Evolutionary conservation across 2,797 vertebrate genomes (phyloP).

Genomic region (Sebastes reedi): DNA sequence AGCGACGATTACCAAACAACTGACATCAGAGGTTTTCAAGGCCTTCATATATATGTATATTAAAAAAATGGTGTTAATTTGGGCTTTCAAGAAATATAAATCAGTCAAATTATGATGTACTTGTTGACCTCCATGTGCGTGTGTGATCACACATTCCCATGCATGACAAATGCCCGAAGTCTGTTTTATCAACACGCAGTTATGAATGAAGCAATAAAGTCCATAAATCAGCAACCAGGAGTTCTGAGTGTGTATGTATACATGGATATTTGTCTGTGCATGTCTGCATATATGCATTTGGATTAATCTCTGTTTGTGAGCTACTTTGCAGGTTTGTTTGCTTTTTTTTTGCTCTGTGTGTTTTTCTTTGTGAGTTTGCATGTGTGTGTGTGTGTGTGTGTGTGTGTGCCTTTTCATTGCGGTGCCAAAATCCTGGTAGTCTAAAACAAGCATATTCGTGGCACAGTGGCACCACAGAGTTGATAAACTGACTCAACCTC

Average conservation of each 20-base stretch:
- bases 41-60: no score
- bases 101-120: no score
- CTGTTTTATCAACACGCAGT: background rate
- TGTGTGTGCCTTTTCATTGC: conserved; percentile 20
- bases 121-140: background rate
- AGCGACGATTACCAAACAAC: no score
- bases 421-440: conserved; percentile 9
- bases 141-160: background rate
- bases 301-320: background rate
- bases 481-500: conserved; percentile 17
- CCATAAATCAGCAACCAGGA: background rate
- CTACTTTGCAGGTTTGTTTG: background rate
- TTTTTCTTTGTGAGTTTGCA: background rate
- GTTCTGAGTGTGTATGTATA: background rate
- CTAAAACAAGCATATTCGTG: conserved; percentile 24
- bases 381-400: background rate
- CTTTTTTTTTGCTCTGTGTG: background rate
- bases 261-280: background rate
- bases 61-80: no score
- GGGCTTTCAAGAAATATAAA: no score
- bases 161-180: background rate
- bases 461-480: conserved; percentile 19
- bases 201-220: background rate
- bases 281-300: background rate
- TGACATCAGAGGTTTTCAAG: background rate